phyloP scores from a whole-genome alignment of 2,113 vertebrate genomes.

The Cervus canadensis region DNA sequence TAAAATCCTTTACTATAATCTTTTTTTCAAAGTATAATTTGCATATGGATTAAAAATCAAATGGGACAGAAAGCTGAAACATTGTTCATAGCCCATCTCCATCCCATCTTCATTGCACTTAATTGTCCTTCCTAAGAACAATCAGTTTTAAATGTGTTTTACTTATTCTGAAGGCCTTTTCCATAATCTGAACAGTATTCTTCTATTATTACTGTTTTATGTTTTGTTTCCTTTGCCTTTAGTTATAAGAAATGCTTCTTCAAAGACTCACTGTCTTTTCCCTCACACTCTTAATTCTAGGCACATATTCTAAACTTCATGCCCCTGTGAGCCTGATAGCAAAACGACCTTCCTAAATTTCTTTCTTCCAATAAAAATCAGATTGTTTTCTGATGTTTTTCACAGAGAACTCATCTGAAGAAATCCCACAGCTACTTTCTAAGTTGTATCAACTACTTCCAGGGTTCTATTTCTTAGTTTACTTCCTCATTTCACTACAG shows the following conservation, averaged over 20 bases:
- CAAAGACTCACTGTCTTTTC: background rate
- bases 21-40: background rate
- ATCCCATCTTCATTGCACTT: background rate
- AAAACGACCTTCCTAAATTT: background rate
- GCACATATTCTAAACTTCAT: background rate
- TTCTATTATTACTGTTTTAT: background rate
- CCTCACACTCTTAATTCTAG: background rate
- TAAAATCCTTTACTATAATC: background rate
- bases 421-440: background rate
- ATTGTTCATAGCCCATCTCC: background rate
- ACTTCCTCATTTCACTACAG: background rate
- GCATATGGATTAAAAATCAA: background rate
- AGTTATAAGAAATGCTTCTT: background rate
- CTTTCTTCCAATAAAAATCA: background rate
- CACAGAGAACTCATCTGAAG: background rate
- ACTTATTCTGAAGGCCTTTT: background rate
- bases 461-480: background rate
- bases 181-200: background rate
- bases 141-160: background rate
- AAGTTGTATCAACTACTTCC: background rate
- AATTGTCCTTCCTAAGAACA: background rate
- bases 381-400: background rate
- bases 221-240: background rate
- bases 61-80: background rate
- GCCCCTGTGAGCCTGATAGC: background rate